phyloP scores from a whole-genome alignment of 2,888 invertebrate genomes.

The Andrena dorsata region DNA sequence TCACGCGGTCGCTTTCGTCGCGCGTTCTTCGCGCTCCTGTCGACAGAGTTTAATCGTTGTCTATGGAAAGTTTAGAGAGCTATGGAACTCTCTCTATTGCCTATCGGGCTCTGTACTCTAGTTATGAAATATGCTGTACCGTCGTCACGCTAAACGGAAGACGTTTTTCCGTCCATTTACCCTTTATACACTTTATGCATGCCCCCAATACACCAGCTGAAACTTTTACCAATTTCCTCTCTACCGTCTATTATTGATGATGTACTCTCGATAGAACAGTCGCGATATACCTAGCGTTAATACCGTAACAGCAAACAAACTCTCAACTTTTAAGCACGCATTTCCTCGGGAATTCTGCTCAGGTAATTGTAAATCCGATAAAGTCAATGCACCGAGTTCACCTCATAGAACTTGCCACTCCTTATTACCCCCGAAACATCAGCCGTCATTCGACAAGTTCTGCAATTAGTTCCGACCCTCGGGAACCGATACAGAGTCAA shows the following conservation, averaged over 20 bases:
- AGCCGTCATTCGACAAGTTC: slow-evolving; percentile 26
- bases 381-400: not conserved
- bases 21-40: not conserved
- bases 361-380: not conserved
- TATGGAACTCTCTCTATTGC: too few species aligned
- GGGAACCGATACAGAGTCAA: not conserved
- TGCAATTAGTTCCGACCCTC: slow-evolving; percentile 25
- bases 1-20: not conserved
- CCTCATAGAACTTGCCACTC: not conserved
- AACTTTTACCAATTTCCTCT: not conserved
- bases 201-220: not conserved
- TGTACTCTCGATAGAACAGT: not conserved
- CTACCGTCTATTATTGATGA: not conserved
- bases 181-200: not conserved
- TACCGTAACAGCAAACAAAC: not conserved
- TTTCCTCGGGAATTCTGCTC: not conserved
- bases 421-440: slow-evolving; percentile 22
- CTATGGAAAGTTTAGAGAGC: not conserved
- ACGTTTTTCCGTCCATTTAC: not conserved
- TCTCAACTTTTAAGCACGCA: not conserved
- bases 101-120: too few species aligned
- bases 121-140: not conserved
- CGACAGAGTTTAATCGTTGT: not conserved
- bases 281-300: not conserved
- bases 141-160: not conserved